Conservation (phyloP, 2,888 invertebrate species). For the Nysson spinosus region DNA sequence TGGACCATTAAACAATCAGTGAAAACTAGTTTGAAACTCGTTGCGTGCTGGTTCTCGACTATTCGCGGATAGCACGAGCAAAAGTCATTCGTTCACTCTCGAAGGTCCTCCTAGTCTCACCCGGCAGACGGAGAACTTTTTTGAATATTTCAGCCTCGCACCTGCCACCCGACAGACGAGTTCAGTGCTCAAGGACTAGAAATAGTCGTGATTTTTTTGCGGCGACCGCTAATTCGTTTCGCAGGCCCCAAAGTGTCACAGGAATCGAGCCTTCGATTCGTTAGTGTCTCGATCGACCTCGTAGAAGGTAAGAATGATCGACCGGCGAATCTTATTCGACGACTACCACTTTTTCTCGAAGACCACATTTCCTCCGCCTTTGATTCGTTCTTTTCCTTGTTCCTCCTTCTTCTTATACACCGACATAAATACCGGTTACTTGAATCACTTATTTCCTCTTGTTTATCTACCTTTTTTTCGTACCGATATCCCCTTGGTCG, state of each 20-base stretch:
- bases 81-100: slow-evolving; percentile 26
- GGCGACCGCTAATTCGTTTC: slow-evolving; percentile 65
- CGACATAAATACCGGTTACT: neutral
- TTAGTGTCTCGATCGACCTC: slow-evolving; percentile 29
- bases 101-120: slow-evolving; percentile 37
- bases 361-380: slow-evolving; percentile 44
- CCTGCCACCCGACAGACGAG: slow-evolving; percentile 58
- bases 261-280: slow-evolving; percentile 52
- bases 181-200: slow-evolving; percentile 60
- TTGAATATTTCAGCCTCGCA: slow-evolving; percentile 60
- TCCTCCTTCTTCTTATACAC: neutral
- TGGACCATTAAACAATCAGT: slow-evolving; percentile 61
- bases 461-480: neutral
- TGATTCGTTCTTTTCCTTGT: slow-evolving; percentile 22
- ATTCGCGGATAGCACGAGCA: slow-evolving; percentile 50
- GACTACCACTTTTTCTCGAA: slow-evolving; percentile 57
- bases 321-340: slow-evolving; percentile 45
- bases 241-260: slow-evolving; percentile 64
- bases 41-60: slow-evolving; percentile 54
- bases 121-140: slow-evolving; percentile 34
- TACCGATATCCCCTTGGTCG: slow-evolving; percentile 7
- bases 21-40: slow-evolving; percentile 52
- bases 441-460: neutral
- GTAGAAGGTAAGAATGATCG: slow-evolving; percentile 43
- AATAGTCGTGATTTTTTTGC: slow-evolving; percentile 62